phyloP scores from a whole-genome alignment of 2,113 vertebrate species.

The Ranitomeya imitator region DNA sequence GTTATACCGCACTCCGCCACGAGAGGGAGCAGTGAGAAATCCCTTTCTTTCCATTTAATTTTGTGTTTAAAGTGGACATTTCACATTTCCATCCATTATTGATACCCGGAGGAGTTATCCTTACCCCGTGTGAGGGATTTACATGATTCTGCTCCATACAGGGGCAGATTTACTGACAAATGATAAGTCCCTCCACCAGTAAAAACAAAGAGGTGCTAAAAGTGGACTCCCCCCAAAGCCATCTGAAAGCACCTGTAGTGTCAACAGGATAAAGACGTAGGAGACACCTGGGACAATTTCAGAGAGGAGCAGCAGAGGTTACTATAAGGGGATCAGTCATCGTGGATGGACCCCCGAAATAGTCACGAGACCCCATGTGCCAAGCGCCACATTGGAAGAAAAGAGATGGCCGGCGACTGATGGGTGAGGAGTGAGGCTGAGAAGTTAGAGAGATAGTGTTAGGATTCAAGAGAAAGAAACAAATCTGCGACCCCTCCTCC shows the following conservation, averaged over 20 bases:
- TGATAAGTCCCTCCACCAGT: no score
- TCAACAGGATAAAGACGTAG: background rate
- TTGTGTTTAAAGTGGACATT: no score
- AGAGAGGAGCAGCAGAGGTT: background rate
- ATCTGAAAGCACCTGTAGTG: background rate
- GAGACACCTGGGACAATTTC: background rate
- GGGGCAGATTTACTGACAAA: no score
- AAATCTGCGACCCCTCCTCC: background rate
- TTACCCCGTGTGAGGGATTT: no score
- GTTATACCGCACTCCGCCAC: background rate
- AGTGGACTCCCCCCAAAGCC: no score
- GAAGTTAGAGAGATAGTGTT: background rate
- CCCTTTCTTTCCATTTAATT: background rate
- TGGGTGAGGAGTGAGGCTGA: background rate
- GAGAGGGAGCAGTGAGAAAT: background rate
- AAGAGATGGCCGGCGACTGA: background rate
- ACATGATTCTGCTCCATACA: no score
- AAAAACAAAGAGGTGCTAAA: no score
- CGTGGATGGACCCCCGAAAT: conserved; percentile 11
- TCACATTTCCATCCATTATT: no score
- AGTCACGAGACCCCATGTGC: background rate
- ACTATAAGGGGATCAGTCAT: background rate
- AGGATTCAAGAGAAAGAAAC: background rate
- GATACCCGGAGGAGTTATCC: no score
- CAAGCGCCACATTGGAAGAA: background rate